phyloP scores from a whole-genome alignment of 2,797 vertebrate genomes.

The Schizopygopsis pylzovi region DNA sequence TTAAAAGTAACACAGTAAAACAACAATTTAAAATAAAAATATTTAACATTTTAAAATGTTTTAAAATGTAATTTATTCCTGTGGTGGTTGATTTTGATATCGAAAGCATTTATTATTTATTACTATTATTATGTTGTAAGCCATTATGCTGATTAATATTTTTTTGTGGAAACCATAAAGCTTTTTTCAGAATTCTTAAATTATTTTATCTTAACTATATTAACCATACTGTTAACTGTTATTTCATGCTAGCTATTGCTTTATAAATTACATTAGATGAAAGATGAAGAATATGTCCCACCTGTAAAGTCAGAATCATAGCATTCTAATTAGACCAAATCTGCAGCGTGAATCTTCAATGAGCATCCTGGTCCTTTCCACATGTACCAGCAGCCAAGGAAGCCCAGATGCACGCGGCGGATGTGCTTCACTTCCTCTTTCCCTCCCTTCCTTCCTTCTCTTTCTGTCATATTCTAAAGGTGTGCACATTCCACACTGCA shows the following conservation, averaged over 20 bases:
- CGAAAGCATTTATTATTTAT: neutral
- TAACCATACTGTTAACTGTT: too few species aligned
- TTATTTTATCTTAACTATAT: neutral
- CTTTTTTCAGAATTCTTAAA: neutral
- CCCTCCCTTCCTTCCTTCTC: constrained; percentile 55
- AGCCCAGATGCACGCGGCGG: constrained; percentile 43
- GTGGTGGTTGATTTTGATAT: neutral
- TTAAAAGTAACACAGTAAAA: neutral
- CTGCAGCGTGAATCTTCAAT: neutral
- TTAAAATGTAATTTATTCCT: neutral
- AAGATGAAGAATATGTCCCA: neutral
- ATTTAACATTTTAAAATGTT: neutral
- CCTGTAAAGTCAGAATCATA: constrained; percentile 5
- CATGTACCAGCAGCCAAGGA: constrained; percentile 14
- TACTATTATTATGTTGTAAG: neutral
- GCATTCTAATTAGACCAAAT: neutral
- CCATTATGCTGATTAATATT: neutral
- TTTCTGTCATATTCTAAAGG: constrained; percentile 52
- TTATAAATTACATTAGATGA: neutral
- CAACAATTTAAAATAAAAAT: neutral
- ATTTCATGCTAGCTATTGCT: too few species aligned
- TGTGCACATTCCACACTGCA: constrained; percentile 53
- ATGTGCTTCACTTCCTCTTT: constrained; percentile 58
- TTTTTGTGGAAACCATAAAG: neutral
- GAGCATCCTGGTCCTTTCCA: constrained; percentile 17